Evolutionary conservation across 2,797 vertebrate species (phyloP), one percentile per base, ranked within the genome.

Genomic region (Poecile montanus): DNA sequence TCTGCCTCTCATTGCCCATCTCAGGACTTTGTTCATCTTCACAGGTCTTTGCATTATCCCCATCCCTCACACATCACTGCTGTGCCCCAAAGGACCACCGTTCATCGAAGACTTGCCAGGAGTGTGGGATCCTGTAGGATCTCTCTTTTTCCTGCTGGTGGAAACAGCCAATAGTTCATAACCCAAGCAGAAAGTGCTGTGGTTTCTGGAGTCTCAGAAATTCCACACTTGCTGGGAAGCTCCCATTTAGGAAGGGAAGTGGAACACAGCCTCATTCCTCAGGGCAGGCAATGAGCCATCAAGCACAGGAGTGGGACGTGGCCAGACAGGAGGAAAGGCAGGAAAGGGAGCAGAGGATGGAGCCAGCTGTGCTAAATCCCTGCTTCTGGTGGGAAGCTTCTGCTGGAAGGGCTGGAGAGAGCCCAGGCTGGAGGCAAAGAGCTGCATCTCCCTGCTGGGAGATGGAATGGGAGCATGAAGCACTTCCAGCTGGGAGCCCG

Each of bases 401-500:
- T 53, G 45, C 89, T 96, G 94, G 62, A 82, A 88, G 88, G 74
- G 83, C 71, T 86, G 5, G 15, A 56, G 58, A 53, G 79, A 88
- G 80, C 79, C 89, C 56, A 45, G 80, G 77, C 73, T 90, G 77
- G 62, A 91, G 82, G 42, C 10, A 0, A 21, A 19, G 88, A 63
- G 50, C 83, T 72, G 74, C 6, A 9, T 27, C 20, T 26, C 21
- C 80, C 51, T 4, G 8, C 85, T 77, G 94, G 77, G 93, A 92
- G 60, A 56, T 66, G 78, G 80, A 45, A 32, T 22, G 62, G 72
- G 86, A 91, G 63, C 71, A 67, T 23, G 79, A 77, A 93, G 90
- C 29, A 7, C 29, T 91, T 90, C 91, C 89, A 94, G 93, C 88
- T 91, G 92, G 71, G 88, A 94, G n/a, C 77, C 76, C 68, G 53